These are phyloP conservation scores for Phrynosoma platyrhinos DNA, from an alignment of 2,113 vertebrate genomes.

Conservation along the genomic window DNA sequence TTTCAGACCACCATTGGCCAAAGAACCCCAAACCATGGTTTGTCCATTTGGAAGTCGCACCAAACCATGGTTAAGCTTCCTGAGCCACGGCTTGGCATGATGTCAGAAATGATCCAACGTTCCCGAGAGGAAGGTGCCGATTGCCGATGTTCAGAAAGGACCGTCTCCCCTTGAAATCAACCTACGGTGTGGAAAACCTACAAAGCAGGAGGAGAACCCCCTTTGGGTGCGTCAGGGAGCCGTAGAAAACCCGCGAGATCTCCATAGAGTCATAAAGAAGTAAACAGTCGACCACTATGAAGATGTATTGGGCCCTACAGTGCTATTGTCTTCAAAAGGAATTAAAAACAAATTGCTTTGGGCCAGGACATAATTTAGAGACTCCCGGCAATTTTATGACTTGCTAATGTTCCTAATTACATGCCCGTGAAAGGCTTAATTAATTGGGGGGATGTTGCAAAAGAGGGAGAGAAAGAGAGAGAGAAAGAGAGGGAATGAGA, in stretches of 20 bases:
- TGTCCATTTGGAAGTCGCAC: not conserved
- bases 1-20: not conserved
- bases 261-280: slow-evolving; percentile 78
- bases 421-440: slow-evolving; percentile 99
- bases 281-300: slow-evolving; percentile 87
- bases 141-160: not conserved
- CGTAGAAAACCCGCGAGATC: slow-evolving; percentile 73
- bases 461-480: slow-evolving; percentile 68
- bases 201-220: slow-evolving; percentile 20
- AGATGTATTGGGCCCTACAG: slow-evolving; percentile 95
- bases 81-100: not conserved
- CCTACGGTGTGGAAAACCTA: slow-evolving; percentile 70
- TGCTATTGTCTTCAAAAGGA: slow-evolving; percentile 96
- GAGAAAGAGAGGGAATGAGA: slow-evolving; percentile 78
- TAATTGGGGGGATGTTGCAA: slow-evolving; percentile 95
- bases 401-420: slow-evolving; percentile 99
- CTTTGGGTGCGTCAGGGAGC: slow-evolving; percentile 76
- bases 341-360: slow-evolving; percentile 99
- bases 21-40: not conserved
- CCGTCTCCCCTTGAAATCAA: slow-evolving; percentile 62
- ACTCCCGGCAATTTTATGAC: slow-evolving; percentile 99
- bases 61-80: not conserved
- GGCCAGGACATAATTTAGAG: slow-evolving; percentile 98
- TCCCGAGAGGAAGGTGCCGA: not conserved
- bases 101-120: not conserved